These are phyloP conservation scores for Sturmia bella DNA, from an alignment of 2,888 invertebrate genomes.

Conservation along the genomic window DNA sequence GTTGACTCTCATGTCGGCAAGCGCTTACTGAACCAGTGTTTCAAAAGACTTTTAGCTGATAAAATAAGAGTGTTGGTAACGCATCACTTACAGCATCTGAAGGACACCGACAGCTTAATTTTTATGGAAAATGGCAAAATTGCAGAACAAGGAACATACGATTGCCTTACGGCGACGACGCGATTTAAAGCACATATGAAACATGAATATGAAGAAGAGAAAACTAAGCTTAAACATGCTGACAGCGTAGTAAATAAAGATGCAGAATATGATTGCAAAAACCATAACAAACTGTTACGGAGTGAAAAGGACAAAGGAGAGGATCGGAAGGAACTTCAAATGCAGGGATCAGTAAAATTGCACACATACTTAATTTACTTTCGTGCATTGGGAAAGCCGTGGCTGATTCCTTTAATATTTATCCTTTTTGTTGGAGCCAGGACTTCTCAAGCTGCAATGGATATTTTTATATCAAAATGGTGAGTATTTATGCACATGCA, in stretches of 20 bases:
- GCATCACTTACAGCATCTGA: slow-evolving; percentile 85
- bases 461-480: slow-evolving; percentile 90
- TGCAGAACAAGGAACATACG: slow-evolving; percentile 78
- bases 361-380: slow-evolving; percentile 84
- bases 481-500: slow-evolving; percentile 74
- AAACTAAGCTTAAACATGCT: slow-evolving; percentile 70
- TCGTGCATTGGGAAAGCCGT: slow-evolving; percentile 82
- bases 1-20: slow-evolving; percentile 90
- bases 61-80: slow-evolving; percentile 89
- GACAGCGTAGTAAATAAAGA: slow-evolving; percentile 77
- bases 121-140: slow-evolving; percentile 83
- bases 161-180: slow-evolving; percentile 83
- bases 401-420: slow-evolving; percentile 76
- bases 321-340: slow-evolving; percentile 83
- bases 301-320: slow-evolving; percentile 71
- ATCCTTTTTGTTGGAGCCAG: slow-evolving; percentile 84
- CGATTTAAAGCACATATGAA: slow-evolving; percentile 81
- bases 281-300: slow-evolving; percentile 22
- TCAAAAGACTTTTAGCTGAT: slow-evolving; percentile 83
- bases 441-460: slow-evolving; percentile 85
- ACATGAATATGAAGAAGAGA: slow-evolving; percentile 73
- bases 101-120: slow-evolving; percentile 83
- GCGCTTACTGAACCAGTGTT: slow-evolving; percentile 88
- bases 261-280: slow-evolving; percentile 45
- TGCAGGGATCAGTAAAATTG: slow-evolving; percentile 85